Evolutionary conservation across 2,797 vertebrate species (phyloP), one percentile per base, ranked within the genome.

Genomic region (Crenuchus spilurus): DNA sequence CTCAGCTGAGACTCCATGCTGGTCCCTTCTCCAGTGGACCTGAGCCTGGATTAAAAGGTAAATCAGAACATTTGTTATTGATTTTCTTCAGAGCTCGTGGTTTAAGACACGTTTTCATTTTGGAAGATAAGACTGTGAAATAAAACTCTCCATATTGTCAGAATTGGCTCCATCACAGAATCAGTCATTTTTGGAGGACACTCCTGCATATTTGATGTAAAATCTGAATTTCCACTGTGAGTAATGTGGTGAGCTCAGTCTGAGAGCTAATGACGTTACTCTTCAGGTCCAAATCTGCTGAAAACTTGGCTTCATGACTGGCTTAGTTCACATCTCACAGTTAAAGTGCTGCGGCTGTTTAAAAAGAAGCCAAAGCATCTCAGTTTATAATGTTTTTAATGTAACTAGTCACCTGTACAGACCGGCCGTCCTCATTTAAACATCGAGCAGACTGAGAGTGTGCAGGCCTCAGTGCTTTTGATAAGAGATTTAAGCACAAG

Each of bases 381-480:
- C n/a, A n/a, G n/a, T n/a, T n/a, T n/a, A n/a, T n/a, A n/a, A n/a
- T n/a, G n/a, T n/a, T n/a, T n/a, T n/a, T n/a, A n/a, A n/a, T n/a
- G n/a, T n/a, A n/a, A n/a, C n/a, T n/a, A n/a, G n/a, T n/a, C n/a
- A n/a, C n/a, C n/a, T n/a, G n/a, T n/a, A n/a, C n/a, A n/a, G n/a
- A n/a, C n/a, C n/a, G n/a, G 48, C 57, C 51, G 46, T 57, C 24
- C 26, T 60, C 37, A 61, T 80, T 77, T 77, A 63, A 61, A 67
- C 67, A 58, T 28, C 14, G 42, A 62, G 39, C 26, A 24, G 51
- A 30, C 26, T 22, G 62, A 61, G 46, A 44, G 46, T 22, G 30
- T 63, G 48, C 52, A 35, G 18, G 74, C 66, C n/a, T n/a, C 58
- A 61, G 20, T 66, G 48, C 63, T 67, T 75, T 41, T 62, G 68